phyloP scores from a whole-genome alignment of 2,888 invertebrate species.

The Elmis aenea region DNA sequence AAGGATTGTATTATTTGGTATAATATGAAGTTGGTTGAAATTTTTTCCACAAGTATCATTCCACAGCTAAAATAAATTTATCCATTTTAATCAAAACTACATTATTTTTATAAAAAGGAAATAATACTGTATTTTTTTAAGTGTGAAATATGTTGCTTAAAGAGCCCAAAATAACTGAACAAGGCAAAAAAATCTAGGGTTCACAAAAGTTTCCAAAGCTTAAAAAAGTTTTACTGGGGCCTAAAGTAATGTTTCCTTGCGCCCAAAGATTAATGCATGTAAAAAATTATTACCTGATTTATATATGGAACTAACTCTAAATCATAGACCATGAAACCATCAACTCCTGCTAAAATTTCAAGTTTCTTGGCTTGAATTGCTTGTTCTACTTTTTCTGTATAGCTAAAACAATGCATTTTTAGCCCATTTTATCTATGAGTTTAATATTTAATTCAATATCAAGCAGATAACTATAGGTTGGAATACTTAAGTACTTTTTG shows the following conservation, averaged over 20 bases:
- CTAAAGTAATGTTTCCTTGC: too few species aligned
- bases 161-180: too few species aligned
- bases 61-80: conserved; percentile 22
- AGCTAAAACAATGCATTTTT: conserved; percentile 36
- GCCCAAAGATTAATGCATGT: too few species aligned
- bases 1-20: conserved; percentile 42
- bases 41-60: conserved; percentile 30
- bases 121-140: too few species aligned
- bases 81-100: too few species aligned
- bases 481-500: conserved; percentile 42
- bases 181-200: too few species aligned
- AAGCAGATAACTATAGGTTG: not conserved
- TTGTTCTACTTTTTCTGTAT: conserved; percentile 45
- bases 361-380: conserved; percentile 51
- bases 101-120: too few species aligned
- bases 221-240: too few species aligned
- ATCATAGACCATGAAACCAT: conserved; percentile 69
- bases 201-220: too few species aligned
- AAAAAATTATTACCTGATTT: conserved; percentile 55
- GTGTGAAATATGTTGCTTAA: too few species aligned
- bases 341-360: conserved; percentile 57
- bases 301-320: conserved; percentile 54
- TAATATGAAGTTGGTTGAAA: conserved; percentile 52
- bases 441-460: too few species aligned
- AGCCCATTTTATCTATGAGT: conserved; percentile 6